Percentiles rank a stretch among this genome's conserved stretches.
phyloP scores from a whole-genome alignment of 1,140 invertebrate genomes.

The Drosophila kurseongensis region DNA sequence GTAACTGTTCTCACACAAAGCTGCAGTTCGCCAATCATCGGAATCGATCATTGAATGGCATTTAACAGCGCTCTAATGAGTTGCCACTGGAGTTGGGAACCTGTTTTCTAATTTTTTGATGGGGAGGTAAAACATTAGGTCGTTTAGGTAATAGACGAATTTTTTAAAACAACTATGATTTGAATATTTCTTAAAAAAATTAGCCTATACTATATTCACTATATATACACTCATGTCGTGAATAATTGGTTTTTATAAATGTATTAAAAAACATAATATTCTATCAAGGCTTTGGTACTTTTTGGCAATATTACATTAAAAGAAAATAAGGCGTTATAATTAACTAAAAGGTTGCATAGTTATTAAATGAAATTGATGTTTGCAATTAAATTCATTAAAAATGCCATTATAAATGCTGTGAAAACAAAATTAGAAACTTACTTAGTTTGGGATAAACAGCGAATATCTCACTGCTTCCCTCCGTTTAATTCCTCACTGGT shows the following conservation, averaged over 20 bases:
- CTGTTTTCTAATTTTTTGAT: not conserved
- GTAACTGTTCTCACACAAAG: conserved; percentile 17
- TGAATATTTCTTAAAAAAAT: no score
- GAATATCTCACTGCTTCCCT: conserved; percentile 7
- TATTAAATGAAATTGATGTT: no score
- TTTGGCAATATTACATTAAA: no score
- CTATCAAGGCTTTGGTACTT: no score
- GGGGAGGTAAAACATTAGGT: not conserved
- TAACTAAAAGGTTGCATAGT: no score
- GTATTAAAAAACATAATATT: no score
- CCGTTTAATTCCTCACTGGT: not conserved
- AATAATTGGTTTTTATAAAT: no score
- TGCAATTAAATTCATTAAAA: no score
- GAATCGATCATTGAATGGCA: conserved; percentile 37
- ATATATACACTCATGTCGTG: no score
- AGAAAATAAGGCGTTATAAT: no score
- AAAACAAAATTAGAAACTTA: conserved; percentile 32
- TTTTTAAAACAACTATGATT: not conserved
- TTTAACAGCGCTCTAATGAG: conserved; percentile 11
- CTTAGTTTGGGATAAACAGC: conserved; percentile 22
- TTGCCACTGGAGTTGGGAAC: conserved; percentile 14
- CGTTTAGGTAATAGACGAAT: not conserved
- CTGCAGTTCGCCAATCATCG: conserved; percentile 19
- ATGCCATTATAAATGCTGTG: no score
- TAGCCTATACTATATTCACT: no score